Conservation (phyloP, 2,113 vertebrate genomes). For the Peromyscus polionotus region DNA sequence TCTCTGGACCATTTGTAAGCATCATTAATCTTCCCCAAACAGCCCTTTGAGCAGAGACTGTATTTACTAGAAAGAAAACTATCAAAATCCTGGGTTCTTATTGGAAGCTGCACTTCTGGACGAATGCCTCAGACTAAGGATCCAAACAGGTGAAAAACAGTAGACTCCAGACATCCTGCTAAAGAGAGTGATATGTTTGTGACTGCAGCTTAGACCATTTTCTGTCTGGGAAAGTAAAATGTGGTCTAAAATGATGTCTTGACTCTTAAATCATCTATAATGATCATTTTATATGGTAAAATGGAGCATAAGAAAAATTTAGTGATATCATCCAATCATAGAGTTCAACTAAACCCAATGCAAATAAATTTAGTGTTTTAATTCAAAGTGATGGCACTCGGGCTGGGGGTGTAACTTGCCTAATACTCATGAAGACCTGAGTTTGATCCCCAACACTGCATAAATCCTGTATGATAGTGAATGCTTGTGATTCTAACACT, state of each 20-base stretch:
- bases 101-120: too few species aligned
- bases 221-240: not conserved
- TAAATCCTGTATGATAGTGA: not conserved
- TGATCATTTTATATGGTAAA: constrained; percentile 42
- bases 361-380: not conserved
- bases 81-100: too few species aligned
- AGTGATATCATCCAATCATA: not conserved
- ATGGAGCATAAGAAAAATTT: not conserved
- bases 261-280: not conserved
- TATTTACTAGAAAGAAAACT: too few species aligned
- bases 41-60: too few species aligned
- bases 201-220: not conserved
- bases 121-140: too few species aligned
- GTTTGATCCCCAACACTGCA: not conserved
- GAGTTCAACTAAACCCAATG: not conserved
- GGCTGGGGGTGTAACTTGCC: not conserved
- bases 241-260: not conserved
- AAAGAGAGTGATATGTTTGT: too few species aligned
- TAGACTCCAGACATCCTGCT: too few species aligned
- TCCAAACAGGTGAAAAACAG: too few species aligned
- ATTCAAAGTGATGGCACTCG: not conserved
- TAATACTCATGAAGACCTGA: not conserved
- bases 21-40: too few species aligned
- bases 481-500: not conserved
- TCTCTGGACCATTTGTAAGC: too few species aligned